A percentile compares a stretch with the other conserved stretches of the same genome.
Evolutionary conservation across 2,888 invertebrate genomes (phyloP).

Genomic region (Ectropis crepuscularia): DNA sequence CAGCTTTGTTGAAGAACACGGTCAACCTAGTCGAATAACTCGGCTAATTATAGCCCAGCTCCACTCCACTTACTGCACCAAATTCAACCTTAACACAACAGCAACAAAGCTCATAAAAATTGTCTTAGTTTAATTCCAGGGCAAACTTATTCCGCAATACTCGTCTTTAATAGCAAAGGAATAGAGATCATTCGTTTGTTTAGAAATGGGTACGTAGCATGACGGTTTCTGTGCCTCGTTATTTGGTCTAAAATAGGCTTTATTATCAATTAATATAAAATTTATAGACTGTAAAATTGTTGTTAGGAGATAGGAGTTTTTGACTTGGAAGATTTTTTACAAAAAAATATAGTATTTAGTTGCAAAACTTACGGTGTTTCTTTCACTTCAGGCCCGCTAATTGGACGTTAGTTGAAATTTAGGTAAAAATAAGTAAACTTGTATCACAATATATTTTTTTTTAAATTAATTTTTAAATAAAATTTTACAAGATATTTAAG

Average conservation of each 20-base stretch:
- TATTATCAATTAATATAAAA: slow-evolving; percentile 23
- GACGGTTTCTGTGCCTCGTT: slow-evolving; percentile 24
- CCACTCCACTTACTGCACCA: slow-evolving; percentile 5
- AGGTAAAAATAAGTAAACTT: slow-evolving; percentile 2
- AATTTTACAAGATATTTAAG: background rate
- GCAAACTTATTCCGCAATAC: background rate
- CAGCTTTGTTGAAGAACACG: slow-evolving; percentile 58
- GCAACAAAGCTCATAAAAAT: background rate
- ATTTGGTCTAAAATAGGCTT: slow-evolving; percentile 24
- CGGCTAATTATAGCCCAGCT: slow-evolving; percentile 56
- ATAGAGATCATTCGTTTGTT: slow-evolving; percentile 8
- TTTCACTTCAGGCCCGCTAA: too few species aligned
- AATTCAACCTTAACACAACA: slow-evolving; percentile 8
- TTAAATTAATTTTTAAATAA: background rate
- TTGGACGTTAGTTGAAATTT: too few species aligned
- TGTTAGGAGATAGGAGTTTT: slow-evolving; percentile 10
- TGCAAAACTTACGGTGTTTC: too few species aligned
- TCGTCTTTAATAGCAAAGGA: background rate
- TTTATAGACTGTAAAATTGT: slow-evolving; percentile 27
- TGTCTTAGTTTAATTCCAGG: slow-evolving; percentile 14
- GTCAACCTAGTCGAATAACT: slow-evolving; percentile 60
- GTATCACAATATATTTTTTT: too few species aligned
- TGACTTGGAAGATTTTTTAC: background rate
- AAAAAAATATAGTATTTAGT: too few species aligned
- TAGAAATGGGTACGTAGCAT: slow-evolving; percentile 20